Evolutionary conservation across 2,888 invertebrate species (phyloP).

Genomic region (Diaperis boleti): DNA sequence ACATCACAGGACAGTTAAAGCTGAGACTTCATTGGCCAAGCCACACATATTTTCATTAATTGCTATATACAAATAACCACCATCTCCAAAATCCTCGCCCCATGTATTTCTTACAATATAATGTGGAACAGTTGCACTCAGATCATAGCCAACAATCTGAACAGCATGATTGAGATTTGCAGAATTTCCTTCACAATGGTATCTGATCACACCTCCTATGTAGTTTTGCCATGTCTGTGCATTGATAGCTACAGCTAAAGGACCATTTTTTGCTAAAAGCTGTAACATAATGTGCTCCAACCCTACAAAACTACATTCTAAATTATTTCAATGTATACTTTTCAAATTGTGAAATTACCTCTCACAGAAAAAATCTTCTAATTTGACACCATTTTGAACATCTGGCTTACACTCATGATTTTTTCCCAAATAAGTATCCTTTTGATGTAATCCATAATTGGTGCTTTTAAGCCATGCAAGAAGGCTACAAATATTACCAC

Average conservation of each 20-base stretch:
- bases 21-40: slow-evolving; percentile 79
- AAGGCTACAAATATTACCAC: slow-evolving; percentile 85
- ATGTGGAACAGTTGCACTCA: slow-evolving; percentile 77
- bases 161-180: slow-evolving; percentile 83
- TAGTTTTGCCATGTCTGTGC: slow-evolving; percentile 90
- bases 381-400: slow-evolving; percentile 65
- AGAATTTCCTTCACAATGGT: slow-evolving; percentile 77
- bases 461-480: slow-evolving; percentile 77
- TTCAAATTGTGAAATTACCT: slow-evolving; percentile 69
- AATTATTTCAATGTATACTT: not conserved
- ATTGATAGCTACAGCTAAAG: slow-evolving; percentile 85
- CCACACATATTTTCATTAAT: slow-evolving; percentile 85
- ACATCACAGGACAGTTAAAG: slow-evolving; percentile 66
- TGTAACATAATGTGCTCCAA: slow-evolving; percentile 74
- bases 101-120: slow-evolving; percentile 90
- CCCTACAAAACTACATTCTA: slow-evolving; percentile 73
- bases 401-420: slow-evolving; percentile 64
- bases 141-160: slow-evolving; percentile 85
- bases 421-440: slow-evolving; percentile 72
- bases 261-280: slow-evolving; percentile 77
- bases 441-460: slow-evolving; percentile 70
- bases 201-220: slow-evolving; percentile 85
- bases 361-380: slow-evolving; percentile 74
- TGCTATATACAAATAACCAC: slow-evolving; percentile 82
- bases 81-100: slow-evolving; percentile 81